These are phyloP conservation scores for Prionailurus bengalensis DNA, from an alignment of 2,113 vertebrate genomes.

Conservation along the genomic window DNA sequence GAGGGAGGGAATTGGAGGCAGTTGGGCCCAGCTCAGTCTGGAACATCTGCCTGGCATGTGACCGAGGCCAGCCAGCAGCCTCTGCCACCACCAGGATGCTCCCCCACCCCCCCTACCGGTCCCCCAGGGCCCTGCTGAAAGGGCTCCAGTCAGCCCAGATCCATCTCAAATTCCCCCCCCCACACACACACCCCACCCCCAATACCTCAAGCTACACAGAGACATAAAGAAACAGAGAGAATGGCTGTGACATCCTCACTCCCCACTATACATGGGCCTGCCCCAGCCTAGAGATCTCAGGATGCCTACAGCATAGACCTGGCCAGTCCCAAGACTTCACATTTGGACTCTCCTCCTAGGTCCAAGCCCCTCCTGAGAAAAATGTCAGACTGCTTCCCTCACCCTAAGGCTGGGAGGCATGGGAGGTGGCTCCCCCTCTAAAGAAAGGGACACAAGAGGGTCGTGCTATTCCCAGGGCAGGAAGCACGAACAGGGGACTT, in stretches of 20 bases:
- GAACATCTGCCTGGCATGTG: conserved; percentile 65
- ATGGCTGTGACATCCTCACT: not conserved
- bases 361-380: not conserved
- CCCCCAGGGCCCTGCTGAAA: not conserved
- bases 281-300: not conserved
- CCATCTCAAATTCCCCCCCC: not conserved
- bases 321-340: not conserved
- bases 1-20: conserved; percentile 41
- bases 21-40: conserved; percentile 49
- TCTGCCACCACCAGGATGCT: not conserved
- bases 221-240: not conserved
- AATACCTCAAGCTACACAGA: not conserved
- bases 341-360: not conserved
- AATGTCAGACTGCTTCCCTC: not conserved
- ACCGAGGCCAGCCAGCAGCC: conserved; percentile 5
- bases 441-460: not conserved
- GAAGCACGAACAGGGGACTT: not conserved
- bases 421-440: not conserved
- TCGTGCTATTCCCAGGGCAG: not conserved
- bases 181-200: not conserved
- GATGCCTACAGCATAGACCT: not conserved
- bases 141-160: not conserved
- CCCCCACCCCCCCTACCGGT: accelerated
- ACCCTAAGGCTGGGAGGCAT: not conserved
- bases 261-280: not conserved